These are phyloP conservation scores for Scylla paramamosain DNA, from an alignment of 1,140 invertebrate species.

Conservation along the genomic window DNA sequence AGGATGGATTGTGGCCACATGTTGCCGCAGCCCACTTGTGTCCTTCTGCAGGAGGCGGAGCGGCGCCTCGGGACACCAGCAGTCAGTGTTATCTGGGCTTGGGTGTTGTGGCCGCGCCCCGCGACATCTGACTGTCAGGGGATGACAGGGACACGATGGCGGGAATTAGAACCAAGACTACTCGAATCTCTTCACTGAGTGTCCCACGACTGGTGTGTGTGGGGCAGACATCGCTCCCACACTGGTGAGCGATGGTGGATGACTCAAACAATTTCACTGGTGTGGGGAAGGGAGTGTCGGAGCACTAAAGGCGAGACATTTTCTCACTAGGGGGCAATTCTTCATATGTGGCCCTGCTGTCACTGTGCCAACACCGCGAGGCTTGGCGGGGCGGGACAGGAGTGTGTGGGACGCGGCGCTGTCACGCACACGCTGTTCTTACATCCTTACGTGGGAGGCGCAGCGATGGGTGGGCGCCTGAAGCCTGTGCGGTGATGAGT, in stretches of 20 bases:
- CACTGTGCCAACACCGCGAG: neutral
- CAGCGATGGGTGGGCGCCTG: neutral
- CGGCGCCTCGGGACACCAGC: no score
- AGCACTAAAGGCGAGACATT: neutral
- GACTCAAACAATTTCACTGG: constrained; percentile 4
- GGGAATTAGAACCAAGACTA: neutral
- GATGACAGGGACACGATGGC: neutral
- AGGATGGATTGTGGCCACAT: neutral
- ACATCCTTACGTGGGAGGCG: neutral
- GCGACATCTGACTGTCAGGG: neutral
- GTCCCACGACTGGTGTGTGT: neutral
- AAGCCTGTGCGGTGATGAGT: no score
- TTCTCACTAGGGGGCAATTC: neutral
- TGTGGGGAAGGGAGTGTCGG: neutral
- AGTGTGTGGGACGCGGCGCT: neutral
- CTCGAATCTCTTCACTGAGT: neutral
- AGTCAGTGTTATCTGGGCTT: neutral
- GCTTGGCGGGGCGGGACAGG: neutral
- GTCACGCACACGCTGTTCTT: neutral
- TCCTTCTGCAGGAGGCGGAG: no score
- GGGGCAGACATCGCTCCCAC: neutral
- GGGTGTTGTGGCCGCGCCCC: neutral
- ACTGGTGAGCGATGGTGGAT: neutral
- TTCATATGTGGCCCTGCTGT: neutral
- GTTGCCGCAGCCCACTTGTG: neutral